Conservation (phyloP, 1,140 invertebrate species). For the Platorchestia sp. region DNA sequence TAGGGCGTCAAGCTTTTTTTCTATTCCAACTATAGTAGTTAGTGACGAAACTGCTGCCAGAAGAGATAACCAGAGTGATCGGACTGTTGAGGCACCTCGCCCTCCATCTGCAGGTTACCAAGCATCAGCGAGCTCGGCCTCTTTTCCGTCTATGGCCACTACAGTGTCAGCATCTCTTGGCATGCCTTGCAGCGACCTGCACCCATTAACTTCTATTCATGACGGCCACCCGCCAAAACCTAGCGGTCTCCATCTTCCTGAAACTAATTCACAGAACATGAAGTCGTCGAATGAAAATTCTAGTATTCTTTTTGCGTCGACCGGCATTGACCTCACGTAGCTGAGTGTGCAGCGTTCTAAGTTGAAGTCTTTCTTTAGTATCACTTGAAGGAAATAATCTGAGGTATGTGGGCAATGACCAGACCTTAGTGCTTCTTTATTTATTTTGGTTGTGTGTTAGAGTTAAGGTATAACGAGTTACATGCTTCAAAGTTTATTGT, state of each 20-base stretch:
- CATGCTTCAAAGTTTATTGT: not conserved
- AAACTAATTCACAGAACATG: not conserved
- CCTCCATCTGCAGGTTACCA: not conserved
- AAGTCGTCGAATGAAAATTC: not conserved
- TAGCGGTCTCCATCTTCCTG: not conserved
- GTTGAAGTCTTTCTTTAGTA: not conserved
- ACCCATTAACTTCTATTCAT: not conserved
- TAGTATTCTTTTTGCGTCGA: not conserved
- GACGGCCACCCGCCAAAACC: not conserved
- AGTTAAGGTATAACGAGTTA: not conserved
- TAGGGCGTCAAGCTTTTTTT: not conserved
- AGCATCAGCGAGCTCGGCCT: not conserved
- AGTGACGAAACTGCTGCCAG: not conserved
- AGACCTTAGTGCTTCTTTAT: not conserved
- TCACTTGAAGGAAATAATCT: not conserved
- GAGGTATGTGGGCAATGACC: not conserved
- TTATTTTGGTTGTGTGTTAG: constrained; percentile 19
- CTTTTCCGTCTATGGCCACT: not conserved
- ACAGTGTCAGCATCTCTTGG: not conserved
- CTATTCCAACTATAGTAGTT: constrained; percentile 33
- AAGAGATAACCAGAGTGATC: not conserved
- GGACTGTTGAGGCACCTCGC: not conserved
- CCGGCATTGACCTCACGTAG: not conserved
- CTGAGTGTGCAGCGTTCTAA: not conserved
- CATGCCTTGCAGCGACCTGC: not conserved